These are phyloP conservation scores for Ophonus ardosiacus DNA, from an alignment of 2,888 invertebrate genomes.

Conservation along the genomic window DNA sequence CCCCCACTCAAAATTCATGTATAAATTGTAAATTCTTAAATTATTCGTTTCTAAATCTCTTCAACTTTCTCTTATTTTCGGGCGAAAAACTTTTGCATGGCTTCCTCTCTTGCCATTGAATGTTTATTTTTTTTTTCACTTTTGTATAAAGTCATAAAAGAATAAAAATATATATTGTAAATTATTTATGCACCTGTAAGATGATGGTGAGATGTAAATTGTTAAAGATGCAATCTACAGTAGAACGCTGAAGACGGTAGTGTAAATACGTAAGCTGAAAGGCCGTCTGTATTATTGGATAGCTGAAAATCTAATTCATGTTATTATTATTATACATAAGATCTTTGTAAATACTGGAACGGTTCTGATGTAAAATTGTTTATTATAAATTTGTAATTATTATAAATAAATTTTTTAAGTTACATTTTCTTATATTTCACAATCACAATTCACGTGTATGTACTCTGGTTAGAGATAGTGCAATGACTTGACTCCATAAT, in stretches of 20 bases:
- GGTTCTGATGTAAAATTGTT: conserved; percentile 62
- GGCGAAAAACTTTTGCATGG: conserved; percentile 5
- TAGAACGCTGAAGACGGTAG: background rate
- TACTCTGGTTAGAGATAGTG: too few relatives aligned
- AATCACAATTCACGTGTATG: too few relatives aligned
- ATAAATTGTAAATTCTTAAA: conserved; percentile 56
- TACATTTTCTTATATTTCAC: background rate
- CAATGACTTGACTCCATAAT: too few relatives aligned
- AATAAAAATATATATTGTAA: conserved; percentile 43
- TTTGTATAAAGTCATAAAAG: conserved; percentile 48
- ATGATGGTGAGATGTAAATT: conserved; percentile 16
- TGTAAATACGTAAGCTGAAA: conserved; percentile 54
- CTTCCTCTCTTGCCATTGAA: conserved; percentile 45
- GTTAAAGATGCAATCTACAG: conserved; percentile 1
- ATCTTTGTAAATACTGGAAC: conserved; percentile 57
- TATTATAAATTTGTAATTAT: conserved; percentile 61
- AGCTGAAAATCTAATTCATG: conserved; percentile 44
- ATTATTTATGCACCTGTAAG: conserved; percentile 37
- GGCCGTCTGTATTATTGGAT: conserved; percentile 12
- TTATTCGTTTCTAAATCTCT: conserved; percentile 36
- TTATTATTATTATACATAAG: conserved; percentile 50
- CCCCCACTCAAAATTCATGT: conserved; percentile 17
- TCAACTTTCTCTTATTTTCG: conserved; percentile 8
- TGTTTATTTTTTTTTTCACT: conserved; percentile 38
- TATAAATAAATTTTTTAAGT: conserved; percentile 57